phyloP scores from a whole-genome alignment of 2,113 vertebrate species.

The Bombycilla garrulus region DNA sequence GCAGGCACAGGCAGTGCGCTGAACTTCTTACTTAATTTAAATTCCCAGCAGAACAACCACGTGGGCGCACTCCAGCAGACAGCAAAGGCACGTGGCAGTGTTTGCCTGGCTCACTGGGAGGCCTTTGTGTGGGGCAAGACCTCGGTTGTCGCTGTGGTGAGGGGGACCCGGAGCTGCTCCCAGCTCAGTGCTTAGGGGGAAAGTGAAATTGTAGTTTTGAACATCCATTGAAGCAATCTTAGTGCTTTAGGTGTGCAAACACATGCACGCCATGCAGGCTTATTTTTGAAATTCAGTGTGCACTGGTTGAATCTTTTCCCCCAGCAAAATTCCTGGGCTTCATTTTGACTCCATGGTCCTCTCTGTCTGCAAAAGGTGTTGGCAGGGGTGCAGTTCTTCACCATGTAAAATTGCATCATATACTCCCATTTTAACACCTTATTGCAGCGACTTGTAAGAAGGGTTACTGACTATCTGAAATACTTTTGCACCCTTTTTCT shows the following conservation, averaged over 20 bases:
- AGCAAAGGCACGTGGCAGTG: accelerated
- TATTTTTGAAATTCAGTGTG: not conserved
- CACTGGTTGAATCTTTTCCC: not conserved
- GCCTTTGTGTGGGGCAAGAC: not conserved
- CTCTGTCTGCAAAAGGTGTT: not conserved
- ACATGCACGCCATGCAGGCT: too few relatives aligned
- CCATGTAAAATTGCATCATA: not conserved
- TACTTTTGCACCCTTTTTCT: not conserved
- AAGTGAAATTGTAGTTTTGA: not conserved
- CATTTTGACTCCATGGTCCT: not conserved
- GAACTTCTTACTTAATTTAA: not conserved
- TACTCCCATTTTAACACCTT: not conserved
- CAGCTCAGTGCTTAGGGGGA: accelerated
- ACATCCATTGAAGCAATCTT: not conserved
- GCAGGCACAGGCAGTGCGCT: not conserved
- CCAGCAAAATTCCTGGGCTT: not conserved
- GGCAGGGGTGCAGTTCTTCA: not conserved
- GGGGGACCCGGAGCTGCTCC: not conserved
- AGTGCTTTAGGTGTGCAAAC: not conserved
- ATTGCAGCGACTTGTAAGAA: not conserved
- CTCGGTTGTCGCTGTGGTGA: accelerated
- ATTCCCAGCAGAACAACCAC: not conserved
- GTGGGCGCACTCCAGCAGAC: accelerated
- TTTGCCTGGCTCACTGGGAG: not conserved
- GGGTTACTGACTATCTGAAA: not conserved